Evolutionary conservation across 2,113 vertebrate species (phyloP).

Genomic region (Gnathonemus longibarbis): DNA sequence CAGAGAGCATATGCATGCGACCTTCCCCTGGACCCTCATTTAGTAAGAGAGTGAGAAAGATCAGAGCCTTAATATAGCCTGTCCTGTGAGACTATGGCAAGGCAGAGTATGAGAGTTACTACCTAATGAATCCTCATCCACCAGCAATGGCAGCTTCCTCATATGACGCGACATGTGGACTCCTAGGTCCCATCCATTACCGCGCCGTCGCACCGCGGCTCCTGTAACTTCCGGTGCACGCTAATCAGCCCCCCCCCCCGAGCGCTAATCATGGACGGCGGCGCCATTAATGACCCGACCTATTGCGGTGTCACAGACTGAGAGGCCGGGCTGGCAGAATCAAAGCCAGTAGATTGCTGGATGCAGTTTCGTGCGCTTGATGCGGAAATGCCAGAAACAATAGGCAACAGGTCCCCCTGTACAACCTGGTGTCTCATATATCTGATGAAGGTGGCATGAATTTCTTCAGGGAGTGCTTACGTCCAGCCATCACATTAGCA

Average conservation of each 20-base stretch:
- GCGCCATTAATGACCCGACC: conserved; percentile 28
- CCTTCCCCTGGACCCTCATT: conserved; percentile 15
- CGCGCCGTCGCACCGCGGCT: background rate
- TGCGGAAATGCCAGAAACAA: background rate
- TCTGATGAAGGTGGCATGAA: background rate
- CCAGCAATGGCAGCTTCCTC: background rate
- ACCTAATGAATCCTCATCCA: conserved; percentile 12
- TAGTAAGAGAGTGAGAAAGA: background rate
- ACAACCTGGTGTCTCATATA: background rate
- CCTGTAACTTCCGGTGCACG: conserved; percentile 14
- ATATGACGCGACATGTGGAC: background rate
- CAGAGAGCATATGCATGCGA: conserved; percentile 4
- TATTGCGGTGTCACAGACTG: conserved; percentile 29
- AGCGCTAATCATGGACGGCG: conserved; percentile 26
- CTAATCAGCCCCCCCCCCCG: conserved; percentile 16
- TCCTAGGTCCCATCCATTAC: conserved; percentile 4
- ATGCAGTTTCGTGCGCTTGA: background rate
- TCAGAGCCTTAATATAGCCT: conserved; percentile 1
- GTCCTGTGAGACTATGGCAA: background rate
- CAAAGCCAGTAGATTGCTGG: background rate
- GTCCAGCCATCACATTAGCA: background rate
- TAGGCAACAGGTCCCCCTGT: background rate
- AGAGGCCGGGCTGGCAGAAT: background rate
- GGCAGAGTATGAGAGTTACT: background rate
- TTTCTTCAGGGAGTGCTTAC: background rate